Evolutionary conservation across 2,797 vertebrate genomes (phyloP).

Genomic region (Hyperoplus immaculatus): DNA sequence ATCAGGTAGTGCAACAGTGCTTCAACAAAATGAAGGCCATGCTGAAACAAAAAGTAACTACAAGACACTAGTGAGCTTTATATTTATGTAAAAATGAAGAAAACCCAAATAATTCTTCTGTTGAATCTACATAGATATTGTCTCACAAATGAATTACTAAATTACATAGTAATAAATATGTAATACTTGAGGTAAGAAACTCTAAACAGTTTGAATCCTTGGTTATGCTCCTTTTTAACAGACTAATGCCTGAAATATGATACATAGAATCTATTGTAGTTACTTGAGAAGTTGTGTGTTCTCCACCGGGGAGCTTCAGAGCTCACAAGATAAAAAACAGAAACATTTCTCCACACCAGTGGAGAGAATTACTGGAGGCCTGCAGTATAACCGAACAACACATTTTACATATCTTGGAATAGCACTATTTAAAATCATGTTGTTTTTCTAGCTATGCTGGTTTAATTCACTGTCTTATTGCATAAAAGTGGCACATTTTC

Average conservation of each 20-base stretch:
- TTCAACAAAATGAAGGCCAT: slow-evolving; percentile 27
- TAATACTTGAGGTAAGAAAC: slow-evolving; percentile 61
- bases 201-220: slow-evolving; percentile 10
- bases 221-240: slow-evolving; percentile 20
- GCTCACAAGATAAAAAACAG: neutral
- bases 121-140: slow-evolving; percentile 9
- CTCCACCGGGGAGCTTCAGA: slow-evolving; percentile 49
- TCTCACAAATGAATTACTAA: slow-evolving; percentile 8
- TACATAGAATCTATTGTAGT: slow-evolving; percentile 23
- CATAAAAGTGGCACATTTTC: slow-evolving; percentile 44
- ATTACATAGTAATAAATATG: slow-evolving; percentile 29
- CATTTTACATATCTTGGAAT: slow-evolving; percentile 11
- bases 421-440: neutral
- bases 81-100: slow-evolving; percentile 19
- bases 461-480: slow-evolving; percentile 26
- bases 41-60: slow-evolving; percentile 20
- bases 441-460: slow-evolving; percentile 24
- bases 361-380: slow-evolving; percentile 7
- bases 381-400: slow-evolving; percentile 12
- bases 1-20: slow-evolving; percentile 21
- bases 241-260: slow-evolving; percentile 35
- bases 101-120: slow-evolving; percentile 5
- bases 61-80: slow-evolving; percentile 1
- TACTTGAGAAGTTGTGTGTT: slow-evolving; percentile 18
- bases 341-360: slow-evolving; percentile 24